phyloP scores from a whole-genome alignment of 1,140 invertebrate species.

The Drosophila ogumai region DNA sequence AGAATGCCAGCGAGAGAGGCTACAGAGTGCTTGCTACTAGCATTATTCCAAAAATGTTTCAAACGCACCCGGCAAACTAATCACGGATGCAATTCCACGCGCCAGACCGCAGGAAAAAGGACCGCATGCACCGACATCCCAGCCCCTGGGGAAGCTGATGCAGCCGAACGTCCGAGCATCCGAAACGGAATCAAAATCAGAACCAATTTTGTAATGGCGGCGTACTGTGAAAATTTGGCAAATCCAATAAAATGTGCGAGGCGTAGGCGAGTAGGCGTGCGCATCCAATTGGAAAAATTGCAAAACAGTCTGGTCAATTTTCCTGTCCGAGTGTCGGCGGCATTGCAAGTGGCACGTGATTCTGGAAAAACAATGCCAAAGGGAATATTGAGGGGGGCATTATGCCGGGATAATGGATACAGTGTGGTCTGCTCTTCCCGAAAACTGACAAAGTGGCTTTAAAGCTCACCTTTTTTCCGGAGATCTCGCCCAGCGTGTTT shows the following conservation, averaged over 20 bases:
- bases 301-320: conserved; percentile 39
- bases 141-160: neutral
- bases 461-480: conserved; percentile 19
- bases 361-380: neutral
- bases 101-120: conserved; percentile 12
- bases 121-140: conserved; percentile 6
- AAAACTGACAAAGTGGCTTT: conserved; percentile 29
- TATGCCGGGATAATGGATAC: conserved; percentile 24
- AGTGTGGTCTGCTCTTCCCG: conserved; percentile 7
- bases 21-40: neutral
- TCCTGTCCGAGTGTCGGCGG: conserved; percentile 5
- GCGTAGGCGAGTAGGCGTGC: conserved; percentile 17
- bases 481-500: conserved; percentile 8
- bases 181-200: conserved; percentile 15
- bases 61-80: conserved; percentile 39
- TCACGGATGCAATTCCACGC: conserved; percentile 37
- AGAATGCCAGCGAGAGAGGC: conserved; percentile 23
- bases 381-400: neutral
- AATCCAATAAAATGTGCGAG: conserved; percentile 46
- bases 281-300: conserved; percentile 51
- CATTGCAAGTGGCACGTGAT: conserved; percentile 6
- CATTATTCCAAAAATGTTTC: conserved; percentile 41
- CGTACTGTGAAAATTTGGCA: conserved; percentile 26
- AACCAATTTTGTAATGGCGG: conserved; percentile 44
- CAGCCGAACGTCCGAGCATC: conserved; percentile 3